A percentile compares a stretch with the other conserved stretches of the same genome.
Conservation (phyloP, 2,113 vertebrate species). For the Stercorarius parasiticus region DNA sequence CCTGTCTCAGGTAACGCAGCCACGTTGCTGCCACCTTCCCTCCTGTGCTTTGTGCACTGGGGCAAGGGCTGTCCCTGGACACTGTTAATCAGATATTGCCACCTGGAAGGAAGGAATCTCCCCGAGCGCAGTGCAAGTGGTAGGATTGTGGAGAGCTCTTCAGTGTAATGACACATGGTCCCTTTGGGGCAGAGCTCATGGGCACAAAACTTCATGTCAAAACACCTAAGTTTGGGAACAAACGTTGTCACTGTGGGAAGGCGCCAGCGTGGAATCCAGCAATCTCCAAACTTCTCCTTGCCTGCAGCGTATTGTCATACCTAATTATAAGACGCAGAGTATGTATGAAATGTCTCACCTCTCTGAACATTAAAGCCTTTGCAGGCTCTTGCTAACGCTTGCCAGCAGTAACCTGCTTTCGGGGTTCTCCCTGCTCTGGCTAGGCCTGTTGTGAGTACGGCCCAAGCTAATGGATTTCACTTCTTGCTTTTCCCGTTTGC, state of each 20-base stretch:
- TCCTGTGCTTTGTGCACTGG: background rate
- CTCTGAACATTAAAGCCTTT: constrained; percentile 4
- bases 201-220: background rate
- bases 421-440: background rate
- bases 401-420: background rate
- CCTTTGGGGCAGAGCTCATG: constrained; percentile 25
- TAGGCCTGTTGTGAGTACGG: background rate
- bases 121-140: too few relatives aligned
- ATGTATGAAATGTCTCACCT: background rate
- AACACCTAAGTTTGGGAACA: background rate
- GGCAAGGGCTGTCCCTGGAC: background rate
- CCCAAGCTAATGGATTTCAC: background rate
- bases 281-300: constrained; percentile 15
- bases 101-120: background rate
- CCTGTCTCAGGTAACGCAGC: background rate
- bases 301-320: background rate
- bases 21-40: background rate
- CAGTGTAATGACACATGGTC: background rate
- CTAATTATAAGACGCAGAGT: background rate
- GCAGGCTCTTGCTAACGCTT: background rate
- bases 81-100: background rate
- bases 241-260: background rate
- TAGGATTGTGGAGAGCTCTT: background rate
- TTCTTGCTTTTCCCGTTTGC: background rate
- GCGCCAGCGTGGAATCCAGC: background rate